Percentiles rank a stretch among this genome's conserved stretches.
Evolutionary conservation across 2,797 vertebrate genomes (phyloP).

Genomic region (Lithobates sylvaticus): DNA sequence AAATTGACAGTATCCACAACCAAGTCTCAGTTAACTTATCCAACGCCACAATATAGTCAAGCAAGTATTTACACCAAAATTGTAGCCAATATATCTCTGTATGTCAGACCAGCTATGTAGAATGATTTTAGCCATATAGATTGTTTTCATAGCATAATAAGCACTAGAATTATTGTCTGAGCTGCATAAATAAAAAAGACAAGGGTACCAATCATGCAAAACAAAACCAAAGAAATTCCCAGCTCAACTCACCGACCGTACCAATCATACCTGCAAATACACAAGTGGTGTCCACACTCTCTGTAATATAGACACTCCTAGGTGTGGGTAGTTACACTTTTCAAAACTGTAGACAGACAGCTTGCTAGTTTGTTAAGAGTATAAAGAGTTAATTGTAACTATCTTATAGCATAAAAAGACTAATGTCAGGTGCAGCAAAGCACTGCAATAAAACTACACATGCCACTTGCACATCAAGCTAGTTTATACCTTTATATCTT

Average conservation of each 20-base stretch:
- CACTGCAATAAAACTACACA: slow-evolving; percentile 35
- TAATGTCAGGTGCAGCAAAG: slow-evolving; percentile 31
- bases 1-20: too few relatives aligned
- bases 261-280: background rate
- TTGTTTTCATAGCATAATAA: too few relatives aligned
- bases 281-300: slow-evolving; percentile 3
- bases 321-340: background rate
- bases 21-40: too few relatives aligned
- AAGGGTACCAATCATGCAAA: background rate
- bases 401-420: slow-evolving; percentile 5
- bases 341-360: background rate
- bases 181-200: background rate
- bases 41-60: too few relatives aligned
- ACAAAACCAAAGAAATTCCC: too few relatives aligned
- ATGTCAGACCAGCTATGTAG: background rate
- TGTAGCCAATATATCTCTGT: background rate
- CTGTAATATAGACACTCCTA: background rate
- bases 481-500: slow-evolving; percentile 52
- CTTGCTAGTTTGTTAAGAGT: background rate
- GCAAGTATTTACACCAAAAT: too few relatives aligned
- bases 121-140: too few relatives aligned
- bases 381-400: slow-evolving; percentile 11
- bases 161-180: background rate
- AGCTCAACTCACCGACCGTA: background rate
- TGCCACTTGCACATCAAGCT: slow-evolving; percentile 6